A percentile compares a stretch with the other conserved stretches of the same genome.
Evolutionary conservation across 2,888 invertebrate species (phyloP).

Genomic region (Asteroscopus sphinx): DNA sequence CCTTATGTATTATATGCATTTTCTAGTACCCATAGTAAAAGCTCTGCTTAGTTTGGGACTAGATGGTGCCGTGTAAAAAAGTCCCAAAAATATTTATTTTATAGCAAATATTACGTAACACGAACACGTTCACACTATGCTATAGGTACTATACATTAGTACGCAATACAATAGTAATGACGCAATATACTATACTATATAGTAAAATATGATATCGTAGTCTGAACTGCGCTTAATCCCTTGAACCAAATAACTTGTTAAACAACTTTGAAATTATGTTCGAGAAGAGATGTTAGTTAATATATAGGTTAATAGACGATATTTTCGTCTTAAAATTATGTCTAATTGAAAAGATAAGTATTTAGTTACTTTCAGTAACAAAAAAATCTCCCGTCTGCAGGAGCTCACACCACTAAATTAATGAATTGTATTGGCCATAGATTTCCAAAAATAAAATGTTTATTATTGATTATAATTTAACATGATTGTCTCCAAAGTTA

Average conservation of each 20-base stretch:
- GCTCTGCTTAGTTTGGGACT: too few species aligned
- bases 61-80: too few species aligned
- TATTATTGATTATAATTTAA: conserved; percentile 23
- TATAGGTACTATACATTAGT: too few species aligned
- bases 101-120: too few species aligned
- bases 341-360: not conserved
- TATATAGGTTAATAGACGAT: not conserved
- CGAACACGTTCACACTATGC: too few species aligned
- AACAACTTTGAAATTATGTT: not conserved
- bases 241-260: not conserved
- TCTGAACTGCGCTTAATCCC: too few species aligned
- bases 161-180: too few species aligned
- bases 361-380: conserved; percentile 3
- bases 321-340: not conserved
- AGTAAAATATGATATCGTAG: too few species aligned
- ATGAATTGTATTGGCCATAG: conserved; percentile 19
- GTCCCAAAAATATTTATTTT: too few species aligned
- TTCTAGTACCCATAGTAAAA: too few species aligned
- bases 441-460: conserved; percentile 25
- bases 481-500: conserved; percentile 36
- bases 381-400: not conserved
- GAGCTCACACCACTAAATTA: conserved; percentile 16
- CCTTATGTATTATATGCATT: too few species aligned
- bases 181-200: too few species aligned
- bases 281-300: not conserved